Evolutionary conservation across 2,797 vertebrate genomes (phyloP), one percentile per base, ranked within the genome.

Genomic region (Geotrypetes seraphini): DNA sequence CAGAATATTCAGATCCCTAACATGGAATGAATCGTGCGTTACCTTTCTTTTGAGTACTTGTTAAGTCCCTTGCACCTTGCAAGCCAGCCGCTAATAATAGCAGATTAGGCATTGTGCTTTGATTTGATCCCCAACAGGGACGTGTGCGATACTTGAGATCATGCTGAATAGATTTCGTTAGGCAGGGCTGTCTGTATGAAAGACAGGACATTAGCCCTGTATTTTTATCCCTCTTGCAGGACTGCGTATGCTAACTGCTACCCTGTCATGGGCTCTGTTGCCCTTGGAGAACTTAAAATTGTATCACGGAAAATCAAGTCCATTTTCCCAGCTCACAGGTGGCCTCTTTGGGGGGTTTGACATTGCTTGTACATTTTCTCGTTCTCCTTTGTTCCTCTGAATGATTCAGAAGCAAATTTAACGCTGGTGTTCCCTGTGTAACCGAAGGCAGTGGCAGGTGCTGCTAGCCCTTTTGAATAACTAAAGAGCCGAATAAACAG

Each of bases 141-240:
- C n/a, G 47, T 44, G 36, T 35, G n/a, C n/a, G 44, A 39, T 47
- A 35, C 31, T 46, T 39, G 45, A 28, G 16, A 23, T 26, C 7
- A 7, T 20, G 35, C 25, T 47, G 36, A 47, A 47, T 35, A 39
- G 44, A 39, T 34, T 40, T 40, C 47, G 25, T 47, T 39, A 39
- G 36, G 30, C 26, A 34, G 16, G 36, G 33, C 23, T 34, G 36
- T 46, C 43, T 39, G 24, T 25, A 25, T 40, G 27, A 39, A 27
- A 27, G 25, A 39, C 36, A 34, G 31, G 44, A 39, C 22, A 33
- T 37, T 32, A 45, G 38, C 13, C 29, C 19, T 36, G 40, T 47
- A 36, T 34, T 40, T 25, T 23, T 16, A 47, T 23, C 22, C 44
- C 40, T n/a, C 44, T 47, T 39, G 44, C 47, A 18, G 19, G 31